phyloP scores from a whole-genome alignment of 2,113 vertebrate species.

The Oenanthe melanoleuca region DNA sequence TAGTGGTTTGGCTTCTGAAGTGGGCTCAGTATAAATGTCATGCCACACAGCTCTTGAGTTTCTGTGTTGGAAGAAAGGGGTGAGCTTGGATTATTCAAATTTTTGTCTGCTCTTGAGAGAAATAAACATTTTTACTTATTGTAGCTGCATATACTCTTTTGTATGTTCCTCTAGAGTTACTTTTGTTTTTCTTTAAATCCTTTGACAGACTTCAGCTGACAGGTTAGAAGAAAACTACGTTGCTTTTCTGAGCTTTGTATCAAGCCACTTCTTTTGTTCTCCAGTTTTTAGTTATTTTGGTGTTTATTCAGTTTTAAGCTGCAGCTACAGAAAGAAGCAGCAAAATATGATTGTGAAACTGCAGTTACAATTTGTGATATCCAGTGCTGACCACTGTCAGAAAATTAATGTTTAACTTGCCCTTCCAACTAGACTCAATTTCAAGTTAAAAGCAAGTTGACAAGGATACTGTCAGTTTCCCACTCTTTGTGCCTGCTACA shows the following conservation, averaged over 20 bases:
- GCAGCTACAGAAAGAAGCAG: not conserved
- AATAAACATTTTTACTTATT: not conserved
- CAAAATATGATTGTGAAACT: conserved; percentile 41
- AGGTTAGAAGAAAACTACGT: not conserved
- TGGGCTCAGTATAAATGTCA: not conserved
- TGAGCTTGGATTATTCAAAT: not conserved
- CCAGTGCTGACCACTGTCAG: not conserved
- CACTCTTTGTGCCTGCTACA: not conserved
- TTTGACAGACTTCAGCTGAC: not conserved
- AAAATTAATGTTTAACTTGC: conserved; percentile 62
- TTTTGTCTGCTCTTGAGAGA: not conserved
- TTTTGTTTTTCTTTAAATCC: not conserved
- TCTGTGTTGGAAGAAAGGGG: not conserved
- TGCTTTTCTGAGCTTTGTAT: not conserved
- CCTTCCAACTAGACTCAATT: not conserved
- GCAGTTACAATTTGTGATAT: not conserved
- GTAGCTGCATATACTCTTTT: not conserved
- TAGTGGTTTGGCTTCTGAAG: not conserved
- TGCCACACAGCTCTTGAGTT: not conserved
- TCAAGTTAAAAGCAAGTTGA: conserved; percentile 38
- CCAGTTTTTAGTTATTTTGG: not conserved
- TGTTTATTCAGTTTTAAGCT: conserved; percentile 11
- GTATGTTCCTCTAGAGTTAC: not conserved
- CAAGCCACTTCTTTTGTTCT: not conserved
- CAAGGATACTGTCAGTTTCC: not conserved